Evolutionary conservation across 2,113 vertebrate species (phyloP).

Genomic region (Tychaedon coryphoeus): DNA sequence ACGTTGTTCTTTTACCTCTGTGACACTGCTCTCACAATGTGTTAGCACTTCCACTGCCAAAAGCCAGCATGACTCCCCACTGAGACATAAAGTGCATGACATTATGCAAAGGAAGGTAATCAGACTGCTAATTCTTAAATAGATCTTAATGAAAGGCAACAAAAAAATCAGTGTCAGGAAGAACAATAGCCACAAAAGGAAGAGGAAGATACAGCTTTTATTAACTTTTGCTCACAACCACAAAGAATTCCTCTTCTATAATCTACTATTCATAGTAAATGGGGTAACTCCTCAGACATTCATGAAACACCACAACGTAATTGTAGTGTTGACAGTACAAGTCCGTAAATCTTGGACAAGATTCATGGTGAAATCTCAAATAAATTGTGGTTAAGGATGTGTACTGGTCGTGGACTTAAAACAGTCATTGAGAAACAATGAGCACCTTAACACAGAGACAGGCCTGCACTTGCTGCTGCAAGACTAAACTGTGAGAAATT

Average conservation of each 20-base stretch:
- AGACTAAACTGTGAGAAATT: not conserved
- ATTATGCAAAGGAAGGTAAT: not conserved
- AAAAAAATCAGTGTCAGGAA: not conserved
- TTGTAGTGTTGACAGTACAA: slow-evolving; percentile 19
- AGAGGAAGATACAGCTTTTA: not conserved
- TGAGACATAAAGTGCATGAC: not conserved
- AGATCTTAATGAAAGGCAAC: not conserved
- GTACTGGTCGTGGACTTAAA: not conserved
- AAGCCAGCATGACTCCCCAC: not conserved
- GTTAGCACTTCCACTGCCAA: not conserved
- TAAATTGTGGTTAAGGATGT: slow-evolving; percentile 10
- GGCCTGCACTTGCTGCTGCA: not conserved
- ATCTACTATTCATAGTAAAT: not conserved
- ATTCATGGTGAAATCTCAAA: not conserved
- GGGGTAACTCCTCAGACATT: not conserved
- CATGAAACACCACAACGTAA: not conserved
- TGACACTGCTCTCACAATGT: not conserved
- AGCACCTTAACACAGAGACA: not conserved
- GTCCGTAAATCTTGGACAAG: slow-evolving; percentile 7
- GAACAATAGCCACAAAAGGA: not conserved
- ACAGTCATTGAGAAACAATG: not conserved
- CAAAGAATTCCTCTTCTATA: not conserved
- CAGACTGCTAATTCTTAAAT: slow-evolving; percentile 12
- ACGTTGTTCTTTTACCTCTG: not conserved
- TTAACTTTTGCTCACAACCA: not conserved